Percentiles rank a stretch among this genome's conserved stretches.
phyloP scores from a whole-genome alignment of 2,888 invertebrate species.

The Andrena praecox region DNA sequence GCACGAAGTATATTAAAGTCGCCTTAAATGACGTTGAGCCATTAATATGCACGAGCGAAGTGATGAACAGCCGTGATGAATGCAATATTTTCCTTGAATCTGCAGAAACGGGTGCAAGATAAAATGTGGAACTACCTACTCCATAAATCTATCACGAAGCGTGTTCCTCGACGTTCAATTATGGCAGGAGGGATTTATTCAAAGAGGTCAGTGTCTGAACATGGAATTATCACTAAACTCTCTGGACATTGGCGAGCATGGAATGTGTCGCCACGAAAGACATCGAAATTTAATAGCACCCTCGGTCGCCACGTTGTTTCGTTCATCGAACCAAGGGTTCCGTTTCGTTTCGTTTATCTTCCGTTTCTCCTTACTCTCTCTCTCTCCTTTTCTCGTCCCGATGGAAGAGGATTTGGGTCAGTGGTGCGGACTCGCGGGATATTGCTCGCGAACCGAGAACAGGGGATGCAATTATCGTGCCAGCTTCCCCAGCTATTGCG shows the following conservation, averaged over 20 bases:
- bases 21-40: background rate
- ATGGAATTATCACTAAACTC: too few relatives aligned
- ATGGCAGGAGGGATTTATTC: too few relatives aligned
- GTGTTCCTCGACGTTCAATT: too few relatives aligned
- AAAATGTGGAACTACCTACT: too few relatives aligned
- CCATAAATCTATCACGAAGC: too few relatives aligned
- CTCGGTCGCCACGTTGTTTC: slow-evolving; percentile 1
- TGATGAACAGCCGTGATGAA: too few relatives aligned
- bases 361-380: background rate
- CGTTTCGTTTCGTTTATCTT: background rate
- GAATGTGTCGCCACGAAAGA: too few relatives aligned
- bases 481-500: slow-evolving; percentile 62
- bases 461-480: slow-evolving; percentile 60
- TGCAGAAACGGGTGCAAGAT: too few relatives aligned
- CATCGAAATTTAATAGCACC: slow-evolving; percentile 6
- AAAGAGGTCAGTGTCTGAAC: too few relatives aligned
- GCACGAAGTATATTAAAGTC: background rate
- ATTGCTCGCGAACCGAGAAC: slow-evolving; percentile 58
- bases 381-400: background rate
- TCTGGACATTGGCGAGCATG: too few relatives aligned
- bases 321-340: slow-evolving; percentile 13
- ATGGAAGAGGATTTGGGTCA: slow-evolving; percentile 61
- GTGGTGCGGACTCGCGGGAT: slow-evolving; percentile 39
- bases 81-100: too few relatives aligned
- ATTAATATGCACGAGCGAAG: too few relatives aligned